Base-by-base conservation (phyloP, 2,113 vertebrate species). In the Peromyscus californicus region DNA sequence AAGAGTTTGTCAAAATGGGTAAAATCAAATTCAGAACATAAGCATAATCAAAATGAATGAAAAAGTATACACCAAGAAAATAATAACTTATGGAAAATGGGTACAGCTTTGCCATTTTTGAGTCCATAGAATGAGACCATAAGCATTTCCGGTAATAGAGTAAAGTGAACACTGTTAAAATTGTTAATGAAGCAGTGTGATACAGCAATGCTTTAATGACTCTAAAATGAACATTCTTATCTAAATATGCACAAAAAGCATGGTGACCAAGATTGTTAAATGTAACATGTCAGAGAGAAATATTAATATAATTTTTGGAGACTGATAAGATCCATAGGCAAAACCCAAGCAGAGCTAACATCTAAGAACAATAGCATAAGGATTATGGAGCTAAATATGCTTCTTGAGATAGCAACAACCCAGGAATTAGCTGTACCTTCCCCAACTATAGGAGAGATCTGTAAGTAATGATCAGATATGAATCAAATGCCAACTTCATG, bases 21-120 rank as follows among this genome's bases (percentile, higher is more conserved):
- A 67, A 89, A 94, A 89, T 89, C 3, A 75, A 80, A 54, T 31
- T n/a, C 70, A 80, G 39, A 96, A 91, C 17, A 54, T 22, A 80
- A 86, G 29, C 33, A 65, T 72, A 84, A 51, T 42, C 22, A 88
- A 91, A 78, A 33, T 86, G 13, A 48, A 21, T 65, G 22, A 7
- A 16, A 54, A 69, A 90, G 93, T 10, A 42, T 5, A 42, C 4
- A 36, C 3, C 48, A 86, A 65, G 33, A 5, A 91, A 92, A 93
- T 78, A 72, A 1, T n/a, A 78, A 59, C 1, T 3, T 70, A 65
- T 57, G 19, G 5, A 94, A 57, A 85, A 65, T 36, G 54, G 31
- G 36, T 2, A 61, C 19, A 87, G 0, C 36, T 84, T 17, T 70
- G 45, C 51, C 6, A 91, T 24, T 84, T 13, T 76, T 2, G 36